phyloP scores from a whole-genome alignment of 2,888 invertebrate species.

The Agyllia agylla region DNA sequence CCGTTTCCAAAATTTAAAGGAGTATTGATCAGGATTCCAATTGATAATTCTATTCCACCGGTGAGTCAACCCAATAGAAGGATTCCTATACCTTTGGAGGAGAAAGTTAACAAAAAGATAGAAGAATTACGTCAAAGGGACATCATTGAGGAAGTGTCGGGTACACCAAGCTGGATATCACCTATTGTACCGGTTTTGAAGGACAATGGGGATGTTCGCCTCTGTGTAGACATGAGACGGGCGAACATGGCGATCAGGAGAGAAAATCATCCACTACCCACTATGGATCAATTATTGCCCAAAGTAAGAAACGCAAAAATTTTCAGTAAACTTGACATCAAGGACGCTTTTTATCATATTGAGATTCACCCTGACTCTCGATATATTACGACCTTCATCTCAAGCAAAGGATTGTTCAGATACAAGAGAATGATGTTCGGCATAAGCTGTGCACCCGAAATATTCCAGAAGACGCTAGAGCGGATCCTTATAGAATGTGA shows the following conservation, averaged over 20 bases:
- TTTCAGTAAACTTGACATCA: constrained; percentile 80
- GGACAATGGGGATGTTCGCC: constrained; percentile 20
- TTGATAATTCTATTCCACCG: constrained; percentile 35
- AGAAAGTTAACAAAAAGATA: constrained; percentile 56
- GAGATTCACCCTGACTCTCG: constrained; percentile 80
- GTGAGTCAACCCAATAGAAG: constrained; percentile 64
- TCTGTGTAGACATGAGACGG: constrained; percentile 48
- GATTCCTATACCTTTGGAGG: constrained; percentile 68
- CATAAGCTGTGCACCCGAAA: constrained; percentile 83
- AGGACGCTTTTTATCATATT: constrained; percentile 82
- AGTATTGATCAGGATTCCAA: constrained; percentile 34
- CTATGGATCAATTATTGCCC: constrained; percentile 58
- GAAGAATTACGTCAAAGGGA: constrained; percentile 41
- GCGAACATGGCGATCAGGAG: constrained; percentile 74
- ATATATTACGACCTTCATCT: constrained; percentile 83
- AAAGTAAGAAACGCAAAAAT: constrained; percentile 70
- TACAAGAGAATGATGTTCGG: constrained; percentile 84
- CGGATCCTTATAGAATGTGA: constrained; percentile 80
- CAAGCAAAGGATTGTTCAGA: constrained; percentile 81
- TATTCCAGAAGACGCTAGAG: constrained; percentile 81
- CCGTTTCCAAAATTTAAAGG: constrained; percentile 60
- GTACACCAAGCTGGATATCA: constrained; percentile 48
- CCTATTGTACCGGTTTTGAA: constrained; percentile 35
- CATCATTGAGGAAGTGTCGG: constrained; percentile 55
- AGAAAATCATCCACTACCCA: constrained; percentile 74